A percentile compares a stretch with the other conserved stretches of the same genome.
These are phyloP conservation scores for Parazoanthus atlanticus DNA, from an alignment of 92 coral and sea anemone genomes.

Conservation along the genomic window DNA sequence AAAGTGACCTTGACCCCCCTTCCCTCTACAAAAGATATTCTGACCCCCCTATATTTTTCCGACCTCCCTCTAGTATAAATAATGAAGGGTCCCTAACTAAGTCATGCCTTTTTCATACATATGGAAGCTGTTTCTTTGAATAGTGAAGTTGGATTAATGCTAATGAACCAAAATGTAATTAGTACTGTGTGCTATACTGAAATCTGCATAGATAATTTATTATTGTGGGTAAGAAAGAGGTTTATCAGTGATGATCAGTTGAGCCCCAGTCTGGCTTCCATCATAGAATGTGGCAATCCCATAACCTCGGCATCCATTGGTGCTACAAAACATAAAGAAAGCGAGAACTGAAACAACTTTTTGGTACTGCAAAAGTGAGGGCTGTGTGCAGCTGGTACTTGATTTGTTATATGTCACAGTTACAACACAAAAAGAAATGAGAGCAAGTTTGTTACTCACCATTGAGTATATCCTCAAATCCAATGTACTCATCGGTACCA, in stretches of 20 bases:
- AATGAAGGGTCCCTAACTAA: too few relatives aligned
- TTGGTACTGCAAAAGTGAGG: neutral
- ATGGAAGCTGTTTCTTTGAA: too few relatives aligned
- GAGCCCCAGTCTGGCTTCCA: conserved; percentile 85
- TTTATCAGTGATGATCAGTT: conserved; percentile 12
- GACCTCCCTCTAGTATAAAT: too few relatives aligned
- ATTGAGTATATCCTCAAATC: conserved; percentile 90
- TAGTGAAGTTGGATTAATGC: too few relatives aligned
- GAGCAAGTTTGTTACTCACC: conserved; percentile 55
- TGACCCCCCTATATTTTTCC: too few relatives aligned
- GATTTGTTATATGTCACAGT: too few relatives aligned
- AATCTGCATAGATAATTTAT: neutral
- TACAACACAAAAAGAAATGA: neutral
- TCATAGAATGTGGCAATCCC: conserved; percentile 77
- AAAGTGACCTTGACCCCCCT: too few relatives aligned
- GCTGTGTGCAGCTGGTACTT: too few relatives aligned
- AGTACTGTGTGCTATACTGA: too few relatives aligned
- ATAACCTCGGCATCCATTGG: conserved; percentile 76
- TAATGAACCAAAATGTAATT: too few relatives aligned
- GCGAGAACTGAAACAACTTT: neutral
- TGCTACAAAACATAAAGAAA: conserved; percentile 57
- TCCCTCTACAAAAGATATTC: too few relatives aligned
- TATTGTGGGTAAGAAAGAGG: neutral
- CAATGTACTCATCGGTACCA: conserved; percentile 90
- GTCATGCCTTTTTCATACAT: too few relatives aligned